Evolutionary conservation across 2,888 invertebrate genomes (phyloP), one percentile per base, ranked within the genome.

Genomic region (Drosophila dives): DNA sequence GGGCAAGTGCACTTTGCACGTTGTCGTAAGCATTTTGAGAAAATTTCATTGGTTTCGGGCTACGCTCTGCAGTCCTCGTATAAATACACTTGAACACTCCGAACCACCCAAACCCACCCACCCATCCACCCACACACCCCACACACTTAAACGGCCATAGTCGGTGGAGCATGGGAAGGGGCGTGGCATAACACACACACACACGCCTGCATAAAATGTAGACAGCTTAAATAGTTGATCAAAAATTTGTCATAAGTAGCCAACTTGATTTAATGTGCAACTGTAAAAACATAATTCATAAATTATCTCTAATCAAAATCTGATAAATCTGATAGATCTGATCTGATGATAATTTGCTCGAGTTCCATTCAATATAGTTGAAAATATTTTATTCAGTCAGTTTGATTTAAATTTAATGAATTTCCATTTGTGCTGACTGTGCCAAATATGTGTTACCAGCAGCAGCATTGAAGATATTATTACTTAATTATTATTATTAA

Each of bases 21-120:
- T 84, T 86, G 81, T 85, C 81, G 83, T 77, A 85, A 83, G 89
- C 76, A 89, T 83, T 89, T 78, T 68, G 38, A 77, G 80, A 75
- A 82, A 82, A 87, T 87, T 89, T 89, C 87, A 89, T 87, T 87
- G 89, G 83, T 78, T 80, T 81, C 76, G 74, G 75, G 89, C 84
- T 86, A 77, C 75, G 83, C 83, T 85, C 75, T 83, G 73, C 86
- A 86, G 75, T 75, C 74, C 64, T 62, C 69, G 63, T 73, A 85
- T 87, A 77, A 72, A 87, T 88, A 85, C 81, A 85, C 81, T 87
- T 87, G 71, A 85, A 73, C 75, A 81, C 76, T 65, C 71, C 51
- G 29, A 26, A 55, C 70, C 75, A 81, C 76, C 64, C 71, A 45
- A 23, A 26, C 45, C 29, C 70, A 62, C 53, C 56, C 69, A 66